These are phyloP conservation scores for Beroe forskalii DNA, from an alignment of 37 sponge, comb jelly and placozoan genomes.

Conservation along the genomic window DNA sequence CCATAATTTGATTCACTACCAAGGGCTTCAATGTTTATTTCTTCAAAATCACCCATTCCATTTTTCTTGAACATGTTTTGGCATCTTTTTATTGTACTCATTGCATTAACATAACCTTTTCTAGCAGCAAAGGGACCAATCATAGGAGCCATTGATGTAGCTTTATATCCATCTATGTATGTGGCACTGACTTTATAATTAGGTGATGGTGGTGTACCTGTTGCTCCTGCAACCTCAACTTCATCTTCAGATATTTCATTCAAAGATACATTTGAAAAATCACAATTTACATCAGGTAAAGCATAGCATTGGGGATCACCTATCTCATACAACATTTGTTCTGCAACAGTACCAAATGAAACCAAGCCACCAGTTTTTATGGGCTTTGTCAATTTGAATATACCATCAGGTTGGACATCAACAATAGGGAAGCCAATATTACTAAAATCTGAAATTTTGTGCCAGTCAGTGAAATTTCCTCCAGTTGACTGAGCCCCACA, in stretches of 20 bases:
- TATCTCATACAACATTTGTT: conserved; percentile 98
- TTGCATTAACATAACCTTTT: conserved; percentile 79
- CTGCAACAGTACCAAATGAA: conserved; percentile 79
- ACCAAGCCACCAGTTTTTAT: conserved; percentile 85
- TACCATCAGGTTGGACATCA: conserved; percentile 77
- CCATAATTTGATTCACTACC: conserved; percentile 65
- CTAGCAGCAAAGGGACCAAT: conserved; percentile 82
- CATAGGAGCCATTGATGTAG: conserved; percentile 73
- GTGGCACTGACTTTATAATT: conserved; percentile 91
- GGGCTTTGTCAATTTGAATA: conserved; percentile 84
- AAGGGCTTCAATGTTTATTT: conserved; percentile 67
- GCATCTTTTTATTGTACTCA: conserved; percentile 74
- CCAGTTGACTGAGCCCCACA: conserved; percentile 98
- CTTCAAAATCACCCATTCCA: conserved; percentile 73
- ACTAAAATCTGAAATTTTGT: conserved; percentile 79
- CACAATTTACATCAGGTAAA: conserved; percentile 97
- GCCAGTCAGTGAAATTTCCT: conserved; percentile 98
- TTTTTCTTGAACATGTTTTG: conserved; percentile 72
- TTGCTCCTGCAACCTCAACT: conserved; percentile 82
- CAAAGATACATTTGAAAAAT: conserved; percentile 82
- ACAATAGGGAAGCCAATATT: conserved; percentile 96
- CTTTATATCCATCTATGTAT: conserved; percentile 82
- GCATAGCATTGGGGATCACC: conserved; percentile 85
- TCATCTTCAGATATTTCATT: conserved; percentile 68
- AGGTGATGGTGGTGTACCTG: conserved; percentile 73